Conservation (phyloP, 1,140 invertebrate genomes). For the Brachionus rubens region DNA sequence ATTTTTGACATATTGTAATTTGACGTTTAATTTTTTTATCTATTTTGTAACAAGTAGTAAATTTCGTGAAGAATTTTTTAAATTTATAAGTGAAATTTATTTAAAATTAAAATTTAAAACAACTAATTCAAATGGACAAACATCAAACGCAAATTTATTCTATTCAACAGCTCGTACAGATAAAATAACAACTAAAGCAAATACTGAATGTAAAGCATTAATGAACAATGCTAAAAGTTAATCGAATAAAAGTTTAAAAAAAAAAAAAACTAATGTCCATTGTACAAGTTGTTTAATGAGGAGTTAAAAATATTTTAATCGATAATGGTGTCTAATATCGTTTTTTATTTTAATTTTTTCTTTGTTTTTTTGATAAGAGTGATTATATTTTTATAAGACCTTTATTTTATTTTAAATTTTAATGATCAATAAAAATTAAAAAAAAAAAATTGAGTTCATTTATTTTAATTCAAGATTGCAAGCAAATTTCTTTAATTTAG, state of each 20-base stretch:
- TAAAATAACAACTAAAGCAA: constrained; percentile 15
- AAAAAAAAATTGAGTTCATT: too few species aligned
- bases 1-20: constrained; percentile 37
- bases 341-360: too few species aligned
- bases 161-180: background rate
- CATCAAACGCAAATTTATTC: background rate
- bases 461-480: too few species aligned
- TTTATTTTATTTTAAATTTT: too few species aligned
- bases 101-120: constrained; percentile 12
- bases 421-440: too few species aligned
- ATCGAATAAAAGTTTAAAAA: background rate
- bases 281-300: too few species aligned
- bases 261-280: too few species aligned
- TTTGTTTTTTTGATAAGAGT: too few species aligned
- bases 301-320: too few species aligned
- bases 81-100: constrained; percentile 18
- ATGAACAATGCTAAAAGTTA: background rate
- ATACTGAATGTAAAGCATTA: background rate
- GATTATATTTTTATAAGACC: too few species aligned
- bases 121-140: background rate
- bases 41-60: constrained; percentile 45
- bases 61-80: constrained; percentile 45
- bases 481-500: too few species aligned
- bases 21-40: constrained; percentile 43
- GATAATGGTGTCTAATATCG: too few species aligned